Conservation (phyloP, 2,113 vertebrate genomes). For the Alexandromys fortis region DNA sequence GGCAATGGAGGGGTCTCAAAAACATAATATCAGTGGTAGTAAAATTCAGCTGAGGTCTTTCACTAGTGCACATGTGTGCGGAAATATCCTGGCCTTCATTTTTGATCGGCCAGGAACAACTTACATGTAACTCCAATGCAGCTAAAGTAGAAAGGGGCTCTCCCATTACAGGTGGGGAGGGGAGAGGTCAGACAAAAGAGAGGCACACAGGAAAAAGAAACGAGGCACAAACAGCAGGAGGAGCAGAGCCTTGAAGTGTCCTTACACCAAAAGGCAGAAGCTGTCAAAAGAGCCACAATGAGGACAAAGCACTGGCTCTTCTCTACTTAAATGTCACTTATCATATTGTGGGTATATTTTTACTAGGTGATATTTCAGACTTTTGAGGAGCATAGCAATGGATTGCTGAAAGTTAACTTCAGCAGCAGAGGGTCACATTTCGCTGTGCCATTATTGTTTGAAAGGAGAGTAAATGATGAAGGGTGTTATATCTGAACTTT, state of each 20-base stretch:
- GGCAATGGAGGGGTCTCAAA: not conserved
- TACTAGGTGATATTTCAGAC: slow-evolving; percentile 17
- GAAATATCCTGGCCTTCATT: not conserved
- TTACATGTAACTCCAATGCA: not conserved
- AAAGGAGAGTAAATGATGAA: not conserved
- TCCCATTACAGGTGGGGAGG: too few species aligned
- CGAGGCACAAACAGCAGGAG: not conserved
- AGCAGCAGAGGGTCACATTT: not conserved
- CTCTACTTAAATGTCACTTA: slow-evolving; percentile 42
- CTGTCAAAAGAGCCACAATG: slow-evolving; percentile 27
- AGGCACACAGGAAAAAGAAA: not conserved
- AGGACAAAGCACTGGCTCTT: not conserved
- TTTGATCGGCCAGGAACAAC: not conserved
- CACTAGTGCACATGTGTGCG: not conserved
- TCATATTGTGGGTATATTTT: slow-evolving; percentile 35
- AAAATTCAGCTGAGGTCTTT: not conserved
- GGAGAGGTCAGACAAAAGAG: not conserved
- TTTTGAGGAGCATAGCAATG: slow-evolving; percentile 28
- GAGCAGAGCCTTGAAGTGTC: not conserved
- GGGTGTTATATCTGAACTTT: slow-evolving; percentile 1
- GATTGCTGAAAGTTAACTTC: slow-evolving; percentile 44
- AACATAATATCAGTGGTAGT: not conserved
- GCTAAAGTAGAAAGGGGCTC: not conserved
- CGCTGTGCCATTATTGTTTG: not conserved
- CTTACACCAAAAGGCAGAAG: not conserved